Base-by-base conservation (phyloP, 2,797 vertebrate species). In the Hippocampus kuda region DNA sequence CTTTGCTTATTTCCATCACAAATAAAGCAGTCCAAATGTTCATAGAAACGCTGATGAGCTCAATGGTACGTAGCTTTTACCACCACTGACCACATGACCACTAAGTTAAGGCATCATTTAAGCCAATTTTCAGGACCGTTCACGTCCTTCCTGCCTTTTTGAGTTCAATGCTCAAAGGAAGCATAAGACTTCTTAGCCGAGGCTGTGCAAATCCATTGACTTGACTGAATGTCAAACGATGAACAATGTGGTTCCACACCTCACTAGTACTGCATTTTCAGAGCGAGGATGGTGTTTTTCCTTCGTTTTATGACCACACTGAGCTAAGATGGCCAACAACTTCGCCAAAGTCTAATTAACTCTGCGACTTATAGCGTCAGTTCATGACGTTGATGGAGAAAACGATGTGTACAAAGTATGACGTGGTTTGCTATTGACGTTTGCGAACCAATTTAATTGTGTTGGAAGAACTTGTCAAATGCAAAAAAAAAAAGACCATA, bases 401-500 rank as follows among this genome's bases (percentile, higher is more conserved):
- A 5, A 15, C 7, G 54, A 26, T 24, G 12, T 26, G 26, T 56
- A 38, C 34, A 38, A 38, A 54, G 27, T 30, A 22, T 51, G 6
- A 20, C 49, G 20, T 20, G 2, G 6, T 61, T 34, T 61, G 59
- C 59, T 61, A 34, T 22, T 34, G 59, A 61, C 30, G 15, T 27
- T 56, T 59, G 27, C 11, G 2, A 24, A 24, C 41, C 13, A 44
- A 48, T 15, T 27, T 16, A 64, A 64, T 26, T 26, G 27, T 66
- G 30, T 48, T 5, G 42, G 30, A 38, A 68, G 20, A 65, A 62
- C 1, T 69, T 73, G 57, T 67, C 3, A 60, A 24, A 42, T 16
- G 65, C 65, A 67, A 70, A 67, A 72, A 46, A 2, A 38, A 38
- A 38, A 38, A 38, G 66, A 49, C 44, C 49, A 16, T 48, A 78